Evolutionary conservation across 2,113 vertebrate genomes (phyloP).

Genomic region (Eonycteris spelaea): DNA sequence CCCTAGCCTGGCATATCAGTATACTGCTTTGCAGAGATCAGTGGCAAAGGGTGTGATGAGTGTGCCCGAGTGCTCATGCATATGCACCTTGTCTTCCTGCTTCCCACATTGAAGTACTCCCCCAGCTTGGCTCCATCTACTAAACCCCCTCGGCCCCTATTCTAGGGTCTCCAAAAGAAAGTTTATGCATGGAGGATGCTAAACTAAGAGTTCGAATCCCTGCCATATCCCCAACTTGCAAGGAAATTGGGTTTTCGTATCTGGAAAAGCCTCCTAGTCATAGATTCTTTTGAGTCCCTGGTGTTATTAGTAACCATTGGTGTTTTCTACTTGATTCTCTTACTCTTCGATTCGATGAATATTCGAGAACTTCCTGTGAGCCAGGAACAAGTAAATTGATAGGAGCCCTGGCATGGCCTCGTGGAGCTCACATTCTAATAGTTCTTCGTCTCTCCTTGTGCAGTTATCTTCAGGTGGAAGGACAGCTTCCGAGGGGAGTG

Average conservation of each 20-base stretch:
- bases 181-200: not conserved
- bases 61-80: not conserved
- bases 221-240: not conserved
- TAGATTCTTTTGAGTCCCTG: not conserved
- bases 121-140: not conserved
- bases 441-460: not conserved
- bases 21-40: not conserved
- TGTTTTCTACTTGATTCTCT: not conserved
- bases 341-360: not conserved
- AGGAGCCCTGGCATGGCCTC: not conserved
- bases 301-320: not conserved
- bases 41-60: not conserved
- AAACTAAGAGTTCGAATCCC: not conserved
- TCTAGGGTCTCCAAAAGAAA: not conserved
- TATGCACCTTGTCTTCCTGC: fast-evolving
- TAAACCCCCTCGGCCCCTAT: not conserved
- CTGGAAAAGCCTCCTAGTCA: not conserved
- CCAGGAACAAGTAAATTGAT: not conserved
- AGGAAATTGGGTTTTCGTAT: not conserved
- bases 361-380: not conserved
- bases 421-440: not conserved
- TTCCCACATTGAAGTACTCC: not conserved
- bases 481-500: not conserved
- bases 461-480: not conserved
- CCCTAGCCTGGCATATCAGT: not conserved